Evolutionary conservation across 2,797 vertebrate species (phyloP).

Genomic region (Thalassophryne amazonica): DNA sequence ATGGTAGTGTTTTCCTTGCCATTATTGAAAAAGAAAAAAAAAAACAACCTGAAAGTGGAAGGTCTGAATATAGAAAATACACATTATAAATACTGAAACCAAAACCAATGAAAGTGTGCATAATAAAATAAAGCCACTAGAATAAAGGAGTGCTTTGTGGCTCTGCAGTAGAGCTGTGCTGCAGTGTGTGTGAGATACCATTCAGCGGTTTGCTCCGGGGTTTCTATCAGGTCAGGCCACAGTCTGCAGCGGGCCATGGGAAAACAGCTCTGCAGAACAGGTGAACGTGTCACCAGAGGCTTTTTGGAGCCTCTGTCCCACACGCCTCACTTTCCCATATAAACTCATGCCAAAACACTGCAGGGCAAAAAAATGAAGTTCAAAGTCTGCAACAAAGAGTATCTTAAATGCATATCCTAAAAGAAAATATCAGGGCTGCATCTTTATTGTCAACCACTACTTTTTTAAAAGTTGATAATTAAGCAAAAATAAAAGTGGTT

Average conservation of each 20-base stretch:
- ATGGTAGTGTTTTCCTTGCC: not conserved
- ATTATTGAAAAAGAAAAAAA: not conserved
- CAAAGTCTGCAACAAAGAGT: too few species aligned
- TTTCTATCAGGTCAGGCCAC: slow-evolving; percentile 53
- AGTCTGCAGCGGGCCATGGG: slow-evolving; percentile 75
- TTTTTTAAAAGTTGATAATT: not conserved
- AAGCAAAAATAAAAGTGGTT: not conserved
- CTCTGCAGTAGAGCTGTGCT: slow-evolving; percentile 4
- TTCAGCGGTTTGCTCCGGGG: slow-evolving; percentile 35
- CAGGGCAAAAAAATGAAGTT: slow-evolving; percentile 43
- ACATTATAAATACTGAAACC: not conserved
- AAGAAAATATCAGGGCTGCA: too few species aligned
- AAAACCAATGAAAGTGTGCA: not conserved
- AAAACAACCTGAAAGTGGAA: not conserved
- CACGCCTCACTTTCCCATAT: slow-evolving; percentile 63
- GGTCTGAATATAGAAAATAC: not conserved
- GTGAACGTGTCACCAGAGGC: slow-evolving; percentile 76
- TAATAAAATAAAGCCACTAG: not conserved
- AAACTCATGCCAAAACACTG: slow-evolving; percentile 69
- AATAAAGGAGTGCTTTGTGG: slow-evolving; percentile 5
- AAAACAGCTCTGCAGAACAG: slow-evolving; percentile 77
- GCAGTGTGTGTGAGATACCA: slow-evolving; percentile 24
- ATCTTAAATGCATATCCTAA: too few species aligned
- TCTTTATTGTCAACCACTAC: too few species aligned
- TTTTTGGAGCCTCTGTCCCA: slow-evolving; percentile 47